Base-by-base conservation (phyloP, 1,140 invertebrate genomes). In the Drosophila dunni region DNA sequence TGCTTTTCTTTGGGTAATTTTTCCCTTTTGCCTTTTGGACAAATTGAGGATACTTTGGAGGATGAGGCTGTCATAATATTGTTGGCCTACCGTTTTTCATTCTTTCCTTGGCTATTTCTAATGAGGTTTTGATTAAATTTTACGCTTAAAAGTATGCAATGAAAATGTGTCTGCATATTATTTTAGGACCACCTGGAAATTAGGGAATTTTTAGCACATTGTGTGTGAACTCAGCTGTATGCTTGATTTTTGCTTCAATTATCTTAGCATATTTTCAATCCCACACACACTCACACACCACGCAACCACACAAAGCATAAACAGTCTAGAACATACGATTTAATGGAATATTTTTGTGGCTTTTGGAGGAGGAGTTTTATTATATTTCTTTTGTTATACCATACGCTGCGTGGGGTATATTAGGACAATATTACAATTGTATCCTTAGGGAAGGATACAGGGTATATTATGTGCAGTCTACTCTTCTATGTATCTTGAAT, bases 41-140 rank as follows among this genome's bases (percentile, higher is more conserved):
- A 29, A 29, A 29, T 29, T 29, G 24, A 5, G 24, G 24, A 29
- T 10, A 11, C 62, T 7, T 20, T 17, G 17, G 11, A 29, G 3
- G 15, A 24, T 36, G 6, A 45, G 57, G 57, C 53, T 75, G 66
- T 75, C 67, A 70, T 75, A 57, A 70, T 70, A 64, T 58, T 9
- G 15, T 17, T 24, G 51, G 58, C 24, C 5, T n/a, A 13, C 36
- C 7, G n/a, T 7, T n/a, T 29, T 29, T 29, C 24, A 5, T 29
- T 5, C 24, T 29, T 29, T 29, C 24, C 24, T 29, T 36, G 45
- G 34, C 40, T 10, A 24, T 29, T 10, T 56, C 57, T 75, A 71
- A 75, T 75, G 77, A 86, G 64, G 75, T 86, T 86, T 86, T 86
- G 79, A 86, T 86, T 79, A 88, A 88, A 86, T 82, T 86, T 82